Percentiles rank a stretch among this genome's conserved stretches.
These are phyloP conservation scores for Cebidichthys violaceus DNA, from an alignment of 2,113 vertebrate genomes.

Conservation along the genomic window DNA sequence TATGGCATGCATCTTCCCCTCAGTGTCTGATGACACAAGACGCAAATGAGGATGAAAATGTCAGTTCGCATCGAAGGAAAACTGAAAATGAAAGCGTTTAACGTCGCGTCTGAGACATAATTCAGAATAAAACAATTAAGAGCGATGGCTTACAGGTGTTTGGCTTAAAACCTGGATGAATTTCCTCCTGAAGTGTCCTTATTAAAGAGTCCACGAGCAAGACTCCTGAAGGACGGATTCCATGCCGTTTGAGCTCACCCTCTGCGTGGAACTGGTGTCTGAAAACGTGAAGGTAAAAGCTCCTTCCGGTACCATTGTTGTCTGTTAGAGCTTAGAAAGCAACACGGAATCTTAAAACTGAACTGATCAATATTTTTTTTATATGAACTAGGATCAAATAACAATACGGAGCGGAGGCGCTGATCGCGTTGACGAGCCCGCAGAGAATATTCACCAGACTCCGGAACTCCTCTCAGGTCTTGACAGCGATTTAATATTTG, in stretches of 20 bases:
- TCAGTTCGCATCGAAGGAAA: slow-evolving; percentile 10
- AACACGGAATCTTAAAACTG: too few relatives aligned
- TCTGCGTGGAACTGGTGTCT: not conserved
- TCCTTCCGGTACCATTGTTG: not conserved
- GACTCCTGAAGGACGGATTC: not conserved
- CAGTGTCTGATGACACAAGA: slow-evolving; percentile 7
- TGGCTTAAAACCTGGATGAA: not conserved
- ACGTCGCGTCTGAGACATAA: not conserved
- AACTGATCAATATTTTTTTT: not conserved
- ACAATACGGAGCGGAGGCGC: not conserved
- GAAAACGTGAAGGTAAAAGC: not conserved
- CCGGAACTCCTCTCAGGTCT: too few relatives aligned
- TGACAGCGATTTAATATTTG: not conserved
- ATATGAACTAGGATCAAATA: not conserved
- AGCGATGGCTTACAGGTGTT: not conserved
- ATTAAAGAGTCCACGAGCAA: not conserved
- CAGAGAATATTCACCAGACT: not conserved
- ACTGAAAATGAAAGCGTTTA: not conserved
- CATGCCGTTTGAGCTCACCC: not conserved
- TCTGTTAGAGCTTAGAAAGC: not conserved
- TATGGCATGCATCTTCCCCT: slow-evolving; percentile 6
- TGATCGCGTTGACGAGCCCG: not conserved
- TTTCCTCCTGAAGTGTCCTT: not conserved
- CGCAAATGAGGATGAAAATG: slow-evolving; percentile 17
- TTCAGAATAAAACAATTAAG: not conserved